A percentile compares a stretch with the other conserved stretches of the same genome.
phyloP scores from a whole-genome alignment of 2,797 vertebrate genomes.

The Onychomys torridus region DNA sequence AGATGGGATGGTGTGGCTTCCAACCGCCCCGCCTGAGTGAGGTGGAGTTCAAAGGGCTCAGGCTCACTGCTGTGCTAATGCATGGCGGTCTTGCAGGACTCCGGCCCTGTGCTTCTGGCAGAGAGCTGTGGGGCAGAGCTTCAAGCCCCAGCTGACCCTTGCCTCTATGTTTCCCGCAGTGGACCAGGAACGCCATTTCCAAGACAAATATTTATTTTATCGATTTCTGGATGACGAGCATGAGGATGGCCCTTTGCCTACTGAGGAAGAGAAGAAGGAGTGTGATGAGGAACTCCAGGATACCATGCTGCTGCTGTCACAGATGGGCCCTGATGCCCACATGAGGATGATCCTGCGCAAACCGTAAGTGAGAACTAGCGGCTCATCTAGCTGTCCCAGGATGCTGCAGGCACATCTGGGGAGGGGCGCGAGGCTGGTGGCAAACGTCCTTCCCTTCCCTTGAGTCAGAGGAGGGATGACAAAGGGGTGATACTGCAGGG shows the following conservation, averaged over 20 bases:
- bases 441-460: neutral
- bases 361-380: constrained; percentile 88
- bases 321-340: constrained; percentile 97
- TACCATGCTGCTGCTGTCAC: constrained; percentile 94
- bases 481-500: neutral
- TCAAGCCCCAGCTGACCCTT: neutral
- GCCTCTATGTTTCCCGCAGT: constrained; percentile 88
- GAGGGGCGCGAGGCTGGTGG: no score
- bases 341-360: constrained; percentile 99
- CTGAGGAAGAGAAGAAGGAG: constrained; percentile 94
- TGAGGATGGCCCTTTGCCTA: constrained; percentile 92
- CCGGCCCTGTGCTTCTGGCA: neutral
- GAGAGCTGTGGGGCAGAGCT: neutral
- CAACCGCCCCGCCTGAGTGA: neutral
- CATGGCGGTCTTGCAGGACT: neutral
- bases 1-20: neutral
- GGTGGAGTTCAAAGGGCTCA: neutral
- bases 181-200: constrained; percentile 96
- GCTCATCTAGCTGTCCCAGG: neutral
- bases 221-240: constrained; percentile 97
- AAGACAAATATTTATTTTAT: constrained; percentile 99
- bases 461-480: neutral
- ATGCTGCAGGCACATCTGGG: neutral
- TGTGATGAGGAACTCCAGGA: constrained; percentile 97
- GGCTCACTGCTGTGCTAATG: neutral